Evolutionary conservation across 2,113 vertebrate species (phyloP), one percentile per base, ranked within the genome.

Genomic region (Nycticebus coucang): DNA sequence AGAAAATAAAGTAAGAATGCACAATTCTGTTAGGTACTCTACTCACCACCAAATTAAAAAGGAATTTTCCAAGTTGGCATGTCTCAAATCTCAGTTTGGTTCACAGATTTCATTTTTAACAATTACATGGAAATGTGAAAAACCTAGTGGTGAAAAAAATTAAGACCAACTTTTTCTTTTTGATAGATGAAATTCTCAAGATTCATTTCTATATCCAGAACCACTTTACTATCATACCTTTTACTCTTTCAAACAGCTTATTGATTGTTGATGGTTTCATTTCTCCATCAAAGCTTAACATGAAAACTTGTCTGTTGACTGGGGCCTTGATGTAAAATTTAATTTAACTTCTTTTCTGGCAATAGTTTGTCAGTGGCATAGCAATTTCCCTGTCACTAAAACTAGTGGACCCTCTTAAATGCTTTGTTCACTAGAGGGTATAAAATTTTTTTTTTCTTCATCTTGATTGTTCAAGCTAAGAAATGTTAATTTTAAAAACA

Each of bases 181-280:
- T 85, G 35, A 81, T 66, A 19, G 75, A 95, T 50, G 24, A 93
- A 80, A 94, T 59, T 50, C 90, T 97, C 72, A 92, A 90, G 19
- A 96, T 86, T 96, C 75, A 83, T 71, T 94, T 81, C 45, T 97
- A 97, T 95, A 92, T 68, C 85, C 91, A 95, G 22, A 62, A 96
- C 69, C 33, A 69, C 41, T 93, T 97, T 89, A 97, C 57, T 64
- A 96, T 66, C 89, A 24, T 85, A 91, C 45, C 79, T 95, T 87
- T 93, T 89, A 93, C 82, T 93, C 59, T 95, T 97, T 96, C 93
- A 96, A 96, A 95, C 68, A 85, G 79, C 37, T 87, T 96, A 97
- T 97, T 96, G 97, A 96, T 97, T 98, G 97, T 97, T 87, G 86
- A 93, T 84, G 94, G 95, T 94, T 95, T 97, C 93, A 74, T 95